Base-by-base conservation (phyloP, 2,113 vertebrate genomes). In the Pseudorectes ferrugineus region DNA sequence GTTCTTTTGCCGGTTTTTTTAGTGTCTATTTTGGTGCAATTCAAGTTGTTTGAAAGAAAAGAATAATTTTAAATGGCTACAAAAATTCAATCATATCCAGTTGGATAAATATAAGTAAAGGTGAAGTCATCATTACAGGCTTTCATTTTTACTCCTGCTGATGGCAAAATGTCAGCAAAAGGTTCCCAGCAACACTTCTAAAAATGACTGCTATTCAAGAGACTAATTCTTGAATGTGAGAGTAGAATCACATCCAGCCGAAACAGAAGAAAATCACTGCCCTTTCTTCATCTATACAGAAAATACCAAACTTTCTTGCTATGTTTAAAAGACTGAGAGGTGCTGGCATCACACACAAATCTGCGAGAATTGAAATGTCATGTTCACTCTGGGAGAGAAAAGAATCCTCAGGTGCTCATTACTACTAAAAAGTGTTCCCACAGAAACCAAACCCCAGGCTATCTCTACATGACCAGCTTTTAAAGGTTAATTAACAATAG, bases 401-500 rank as follows among this genome's bases (percentile, higher is more conserved):
- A 72, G 72, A 71, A 81, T 89, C 81, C 89, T 88, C 84, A 85
- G 96, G 96, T 96, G 95, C 95, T 98, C 96, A 97, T 98, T 97
- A 97, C 78, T 91, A 85, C 89, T 94, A 94, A 96, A 97, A 86
- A 85, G 92, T 68, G 42, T 79, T 95, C 79, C 93, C 90, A 75
- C 91, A 97, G 95, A 96, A 97, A 92, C 75, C 82, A 94, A 92
- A 85, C 93, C 76, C 87, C 88, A 88, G 92, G 96, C 86, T 89
- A 94, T 96, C 94, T 83, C 78, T 75, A 93, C 94, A 80, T 88
- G 94, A 97, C 92, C 95, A 93, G 93, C 31, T 96, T 97, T 97
- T 97, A 98, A 98, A 98, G 98, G 97, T 98, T 98, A 98, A 98
- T 98, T 97, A 98, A 97, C 94, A 96, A 82, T 73, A 93, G 92